phyloP scores from a whole-genome alignment of 2,888 invertebrate species.

The Heteromyza rotundicornis region DNA sequence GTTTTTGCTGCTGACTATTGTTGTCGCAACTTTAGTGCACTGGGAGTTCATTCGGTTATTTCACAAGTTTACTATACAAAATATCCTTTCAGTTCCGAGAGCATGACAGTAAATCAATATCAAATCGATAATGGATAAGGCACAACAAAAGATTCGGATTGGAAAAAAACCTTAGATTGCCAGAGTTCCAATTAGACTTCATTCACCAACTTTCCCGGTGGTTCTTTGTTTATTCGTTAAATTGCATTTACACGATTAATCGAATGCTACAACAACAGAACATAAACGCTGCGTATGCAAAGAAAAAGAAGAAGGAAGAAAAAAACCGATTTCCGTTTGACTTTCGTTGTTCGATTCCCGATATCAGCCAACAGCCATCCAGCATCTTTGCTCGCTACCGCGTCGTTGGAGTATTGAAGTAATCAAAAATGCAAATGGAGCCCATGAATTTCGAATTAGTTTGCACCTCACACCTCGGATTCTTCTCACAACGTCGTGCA shows the following conservation, averaged over 20 bases:
- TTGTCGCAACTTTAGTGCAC: too few species aligned
- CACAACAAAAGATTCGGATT: too few species aligned
- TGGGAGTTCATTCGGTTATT: too few species aligned
- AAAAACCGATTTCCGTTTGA: slow-evolving; percentile 11
- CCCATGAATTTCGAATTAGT: slow-evolving; percentile 59
- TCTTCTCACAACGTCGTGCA: not conserved
- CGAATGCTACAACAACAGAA: not conserved
- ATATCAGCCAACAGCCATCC: not conserved
- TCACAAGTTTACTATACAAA: too few species aligned
- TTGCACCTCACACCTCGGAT: slow-evolving; percentile 34
- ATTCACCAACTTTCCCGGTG: not conserved
- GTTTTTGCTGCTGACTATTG: too few species aligned
- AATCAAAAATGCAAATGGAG: slow-evolving; percentile 62
- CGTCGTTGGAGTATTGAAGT: slow-evolving; percentile 45
- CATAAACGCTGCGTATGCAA: not conserved
- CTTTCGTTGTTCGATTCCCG: slow-evolving; percentile 6
- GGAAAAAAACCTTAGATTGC: too few species aligned
- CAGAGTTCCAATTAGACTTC: not conserved
- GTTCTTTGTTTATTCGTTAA: not conserved
- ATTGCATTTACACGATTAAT: not conserved
- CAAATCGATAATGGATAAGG: too few species aligned
- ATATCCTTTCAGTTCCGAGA: too few species aligned
- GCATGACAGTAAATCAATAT: too few species aligned
- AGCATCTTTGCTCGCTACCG: not conserved
- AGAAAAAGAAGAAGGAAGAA: slow-evolving; percentile 1